A percentile compares a stretch with the other conserved stretches of the same genome.
These are phyloP conservation scores for Phyllotreta cruciferae DNA, from an alignment of 2,888 invertebrate genomes.

Conservation along the genomic window DNA sequence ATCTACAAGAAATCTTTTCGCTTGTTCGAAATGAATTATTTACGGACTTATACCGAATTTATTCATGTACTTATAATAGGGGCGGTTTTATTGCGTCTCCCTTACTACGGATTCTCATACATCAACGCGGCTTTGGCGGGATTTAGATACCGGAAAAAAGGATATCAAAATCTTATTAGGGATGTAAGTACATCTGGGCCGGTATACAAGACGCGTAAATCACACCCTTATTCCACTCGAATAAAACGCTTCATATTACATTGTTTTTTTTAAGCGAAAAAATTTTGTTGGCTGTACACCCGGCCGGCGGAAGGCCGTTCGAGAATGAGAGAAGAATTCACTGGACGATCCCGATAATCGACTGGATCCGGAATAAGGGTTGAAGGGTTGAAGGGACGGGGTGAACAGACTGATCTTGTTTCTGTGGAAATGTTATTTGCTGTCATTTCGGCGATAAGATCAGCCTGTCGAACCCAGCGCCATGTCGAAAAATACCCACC, in stretches of 20 bases:
- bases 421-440: slow-evolving; percentile 59
- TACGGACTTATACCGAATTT: no score
- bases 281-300: no score
- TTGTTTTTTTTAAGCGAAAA: no score
- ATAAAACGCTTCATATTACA: no score
- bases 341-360: no score
- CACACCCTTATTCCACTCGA: no score
- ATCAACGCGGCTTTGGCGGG: slow-evolving; percentile 31
- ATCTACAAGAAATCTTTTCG: no score
- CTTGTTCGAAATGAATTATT: no score
- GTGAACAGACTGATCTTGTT: slow-evolving; percentile 62
- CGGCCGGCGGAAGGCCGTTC: no score
- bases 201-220: slow-evolving; percentile 28
- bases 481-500: neutral
- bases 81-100: no score
- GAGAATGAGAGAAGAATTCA: no score
- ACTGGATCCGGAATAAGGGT: slow-evolving; percentile 34
- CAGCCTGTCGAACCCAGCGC: slow-evolving; percentile 59
- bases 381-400: slow-evolving; percentile 42
- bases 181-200: slow-evolving; percentile 32
- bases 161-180: slow-evolving; percentile 36
- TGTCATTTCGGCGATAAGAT: slow-evolving; percentile 63
- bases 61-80: no score
- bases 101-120: slow-evolving; percentile 29
- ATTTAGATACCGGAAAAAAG: slow-evolving; percentile 35